phyloP scores from a whole-genome alignment of 2,113 vertebrate genomes.

The Silurus meridionalis region DNA sequence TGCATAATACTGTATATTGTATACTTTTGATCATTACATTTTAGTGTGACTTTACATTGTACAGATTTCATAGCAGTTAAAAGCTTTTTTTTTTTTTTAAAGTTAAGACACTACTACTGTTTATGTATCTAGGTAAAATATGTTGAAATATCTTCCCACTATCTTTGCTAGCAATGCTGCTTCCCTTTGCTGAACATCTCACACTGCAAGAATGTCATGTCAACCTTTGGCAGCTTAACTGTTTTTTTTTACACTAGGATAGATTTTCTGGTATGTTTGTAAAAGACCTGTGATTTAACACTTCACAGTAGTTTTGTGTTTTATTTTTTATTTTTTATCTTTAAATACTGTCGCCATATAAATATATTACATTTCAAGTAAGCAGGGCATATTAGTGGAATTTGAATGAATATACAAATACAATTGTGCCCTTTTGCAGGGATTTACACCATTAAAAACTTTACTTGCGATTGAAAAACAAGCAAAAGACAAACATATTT shows the following conservation, averaged over 20 bases:
- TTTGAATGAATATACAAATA: neutral
- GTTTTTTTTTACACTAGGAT: conserved; percentile 4
- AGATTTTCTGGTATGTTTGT: conserved; percentile 18
- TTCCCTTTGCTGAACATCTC: neutral
- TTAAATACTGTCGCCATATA: neutral
- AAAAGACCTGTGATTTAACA: neutral
- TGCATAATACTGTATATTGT: too few species aligned
- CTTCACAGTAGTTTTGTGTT: neutral
- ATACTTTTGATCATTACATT: neutral
- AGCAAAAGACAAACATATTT: neutral
- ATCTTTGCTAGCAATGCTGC: neutral
- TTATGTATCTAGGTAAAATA: neutral
- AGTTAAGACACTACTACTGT: neutral
- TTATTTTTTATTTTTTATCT: neutral
- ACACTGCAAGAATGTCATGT: neutral
- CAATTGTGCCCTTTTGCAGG: neutral
- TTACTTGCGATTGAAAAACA: neutral
- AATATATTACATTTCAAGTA: neutral
- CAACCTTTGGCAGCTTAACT: neutral
- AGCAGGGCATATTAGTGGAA: neutral
- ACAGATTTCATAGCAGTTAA: neutral
- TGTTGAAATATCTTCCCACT: neutral
- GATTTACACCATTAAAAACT: neutral
- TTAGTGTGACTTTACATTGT: neutral
- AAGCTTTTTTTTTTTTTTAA: too few species aligned